Percentiles rank a stretch among this genome's conserved stretches.
These are phyloP conservation scores for Myotis lucifugus DNA, from an alignment of 2,113 vertebrate genomes.

Conservation along the genomic window DNA sequence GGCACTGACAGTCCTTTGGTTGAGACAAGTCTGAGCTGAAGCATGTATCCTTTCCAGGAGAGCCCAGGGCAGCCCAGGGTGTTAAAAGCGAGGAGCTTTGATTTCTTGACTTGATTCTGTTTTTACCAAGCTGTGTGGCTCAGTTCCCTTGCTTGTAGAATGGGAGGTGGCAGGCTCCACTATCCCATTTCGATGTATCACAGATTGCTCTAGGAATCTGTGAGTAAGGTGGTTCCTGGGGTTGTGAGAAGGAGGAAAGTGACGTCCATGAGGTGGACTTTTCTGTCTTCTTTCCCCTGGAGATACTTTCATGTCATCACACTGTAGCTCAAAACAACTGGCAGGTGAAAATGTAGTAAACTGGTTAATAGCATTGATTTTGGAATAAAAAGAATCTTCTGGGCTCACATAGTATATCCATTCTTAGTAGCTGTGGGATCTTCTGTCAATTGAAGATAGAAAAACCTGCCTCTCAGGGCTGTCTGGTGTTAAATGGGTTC, in stretches of 20 bases:
- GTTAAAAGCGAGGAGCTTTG: no score
- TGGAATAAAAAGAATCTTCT: background rate
- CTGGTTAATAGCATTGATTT: background rate
- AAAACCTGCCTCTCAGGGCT: background rate
- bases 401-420: background rate
- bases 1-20: background rate
- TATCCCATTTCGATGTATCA: background rate
- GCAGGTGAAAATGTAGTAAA: background rate
- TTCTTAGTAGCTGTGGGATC: background rate
- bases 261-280: background rate
- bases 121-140: background rate
- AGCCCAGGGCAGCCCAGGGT: no score
- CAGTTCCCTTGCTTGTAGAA: background rate
- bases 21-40: background rate
- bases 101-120: background rate
- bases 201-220: background rate
- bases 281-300: background rate
- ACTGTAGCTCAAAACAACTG: background rate
- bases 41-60: background rate
- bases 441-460: background rate
- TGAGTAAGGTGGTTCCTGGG: background rate
- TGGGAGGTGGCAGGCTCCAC: accelerated
- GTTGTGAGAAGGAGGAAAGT: background rate
- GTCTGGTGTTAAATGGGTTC: background rate
- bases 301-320: background rate